phyloP scores from a whole-genome alignment of 2,113 vertebrate genomes.

The Sebastes schlegelii region DNA sequence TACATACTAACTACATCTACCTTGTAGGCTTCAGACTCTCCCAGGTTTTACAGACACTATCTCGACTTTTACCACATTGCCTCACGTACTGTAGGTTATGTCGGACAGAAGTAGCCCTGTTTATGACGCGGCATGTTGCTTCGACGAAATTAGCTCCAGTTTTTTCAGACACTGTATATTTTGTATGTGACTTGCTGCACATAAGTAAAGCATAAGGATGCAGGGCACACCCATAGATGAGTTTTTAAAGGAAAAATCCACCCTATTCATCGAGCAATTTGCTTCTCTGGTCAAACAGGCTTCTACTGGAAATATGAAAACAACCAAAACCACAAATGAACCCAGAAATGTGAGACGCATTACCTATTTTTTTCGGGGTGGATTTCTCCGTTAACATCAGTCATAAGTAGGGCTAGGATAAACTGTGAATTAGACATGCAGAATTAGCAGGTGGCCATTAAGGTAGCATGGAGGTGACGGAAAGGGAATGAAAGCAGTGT shows the following conservation, averaged over 20 bases:
- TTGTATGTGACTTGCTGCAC: conserved; percentile 66
- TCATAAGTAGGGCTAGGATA: conserved; percentile 66
- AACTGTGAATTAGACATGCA: conserved; percentile 78
- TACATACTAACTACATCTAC: conserved; percentile 58
- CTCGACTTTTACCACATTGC: conserved; percentile 54
- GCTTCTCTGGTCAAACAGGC: background rate
- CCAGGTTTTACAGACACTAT: conserved; percentile 46
- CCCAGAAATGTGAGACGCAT: conserved; percentile 54
- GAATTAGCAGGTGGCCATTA: conserved; percentile 63
- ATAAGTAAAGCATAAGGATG: conserved; percentile 39
- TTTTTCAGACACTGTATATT: conserved; percentile 76
- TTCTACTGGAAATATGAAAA: conserved; percentile 20
- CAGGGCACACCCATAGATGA: conserved; percentile 30
- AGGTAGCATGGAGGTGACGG: conserved; percentile 68
- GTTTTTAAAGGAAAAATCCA: conserved; percentile 60
- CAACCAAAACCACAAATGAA: conserved; percentile 4
- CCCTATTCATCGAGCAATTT: background rate
- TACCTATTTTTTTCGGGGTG: conserved; percentile 16
- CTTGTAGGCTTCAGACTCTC: conserved; percentile 14
- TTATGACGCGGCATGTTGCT: conserved; percentile 52
- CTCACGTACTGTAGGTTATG: conserved; percentile 66
- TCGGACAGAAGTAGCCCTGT: conserved; percentile 54
- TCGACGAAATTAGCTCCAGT: conserved; percentile 44
- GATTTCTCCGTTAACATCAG: conserved; percentile 51
- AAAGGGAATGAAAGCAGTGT: conserved; percentile 34